Evolutionary conservation across 2,888 invertebrate species (phyloP).

Genomic region (Macaria notata): DNA sequence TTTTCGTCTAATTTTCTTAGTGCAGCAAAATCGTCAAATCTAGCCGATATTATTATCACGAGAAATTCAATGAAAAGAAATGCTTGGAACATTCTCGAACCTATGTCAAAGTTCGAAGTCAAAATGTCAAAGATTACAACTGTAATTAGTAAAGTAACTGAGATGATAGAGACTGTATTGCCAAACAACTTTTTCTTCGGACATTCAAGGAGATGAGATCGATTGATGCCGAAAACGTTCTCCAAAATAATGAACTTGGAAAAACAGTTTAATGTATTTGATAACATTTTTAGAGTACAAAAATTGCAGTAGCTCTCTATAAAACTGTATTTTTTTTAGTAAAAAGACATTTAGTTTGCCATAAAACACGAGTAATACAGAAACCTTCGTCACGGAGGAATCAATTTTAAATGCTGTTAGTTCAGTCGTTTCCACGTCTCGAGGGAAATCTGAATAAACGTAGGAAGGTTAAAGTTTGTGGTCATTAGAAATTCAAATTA

Average conservation of each 20-base stretch:
- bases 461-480: too few relatives aligned
- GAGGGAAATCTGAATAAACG: too few relatives aligned
- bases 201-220: conserved; percentile 45
- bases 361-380: too few relatives aligned
- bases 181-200: conserved; percentile 36
- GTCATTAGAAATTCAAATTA: too few relatives aligned
- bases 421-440: too few relatives aligned
- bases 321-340: too few relatives aligned
- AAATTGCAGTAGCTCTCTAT: too few relatives aligned
- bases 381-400: too few relatives aligned
- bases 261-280: conserved; percentile 36
- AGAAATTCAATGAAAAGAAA: conserved; percentile 39
- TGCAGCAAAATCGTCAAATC: conserved; percentile 36
- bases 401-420: too few relatives aligned
- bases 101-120: conserved; percentile 16
- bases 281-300: conserved; percentile 2
- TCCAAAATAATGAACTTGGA: conserved; percentile 46
- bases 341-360: too few relatives aligned
- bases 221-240: conserved; percentile 53
- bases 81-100: conserved; percentile 35
- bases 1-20: conserved; percentile 50
- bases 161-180: conserved; percentile 36
- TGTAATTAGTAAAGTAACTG: conserved; percentile 26
- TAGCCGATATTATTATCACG: conserved; percentile 36
- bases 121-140: conserved; percentile 38